Evolutionary conservation across 2,113 vertebrate genomes (phyloP).

Genomic region (Proteles cristata): DNA sequence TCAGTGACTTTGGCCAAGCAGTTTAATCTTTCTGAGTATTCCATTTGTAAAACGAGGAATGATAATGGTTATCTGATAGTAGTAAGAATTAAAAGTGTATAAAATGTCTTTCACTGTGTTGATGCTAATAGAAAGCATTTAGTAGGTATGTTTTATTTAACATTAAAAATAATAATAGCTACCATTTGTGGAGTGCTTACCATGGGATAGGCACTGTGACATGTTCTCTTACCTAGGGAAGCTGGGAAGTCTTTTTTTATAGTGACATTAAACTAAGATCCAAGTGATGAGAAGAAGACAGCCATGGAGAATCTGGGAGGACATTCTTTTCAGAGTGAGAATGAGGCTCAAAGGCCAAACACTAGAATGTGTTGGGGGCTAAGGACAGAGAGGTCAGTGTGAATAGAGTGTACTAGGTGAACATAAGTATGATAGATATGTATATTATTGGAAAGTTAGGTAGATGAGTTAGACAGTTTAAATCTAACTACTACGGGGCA

Average conservation of each 20-base stretch:
- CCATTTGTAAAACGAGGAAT: not conserved
- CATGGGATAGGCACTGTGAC: not conserved
- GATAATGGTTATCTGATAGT: not conserved
- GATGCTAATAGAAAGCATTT: not conserved
- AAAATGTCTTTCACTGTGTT: not conserved
- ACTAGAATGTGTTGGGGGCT: not conserved
- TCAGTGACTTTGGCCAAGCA: not conserved
- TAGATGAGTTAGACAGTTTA: not conserved
- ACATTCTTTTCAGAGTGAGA: not conserved
- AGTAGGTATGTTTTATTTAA: not conserved
- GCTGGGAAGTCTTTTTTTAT: not conserved
- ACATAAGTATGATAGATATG: not conserved
- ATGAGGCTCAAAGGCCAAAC: not conserved
- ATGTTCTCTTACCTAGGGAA: not conserved
- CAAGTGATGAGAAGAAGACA: not conserved
- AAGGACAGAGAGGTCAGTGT: not conserved
- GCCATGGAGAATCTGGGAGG: not conserved
- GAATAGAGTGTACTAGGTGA: accelerated
- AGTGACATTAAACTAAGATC: not conserved
- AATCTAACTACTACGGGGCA: not conserved
- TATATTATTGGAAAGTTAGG: not conserved
- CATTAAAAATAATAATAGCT: not conserved
- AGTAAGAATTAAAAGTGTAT: not conserved
- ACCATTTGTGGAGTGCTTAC: not conserved
- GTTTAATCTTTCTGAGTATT: slow-evolving; percentile 23